Base-by-base conservation (phyloP, 2,888 invertebrate species). In the Tanypteryx hageni region DNA sequence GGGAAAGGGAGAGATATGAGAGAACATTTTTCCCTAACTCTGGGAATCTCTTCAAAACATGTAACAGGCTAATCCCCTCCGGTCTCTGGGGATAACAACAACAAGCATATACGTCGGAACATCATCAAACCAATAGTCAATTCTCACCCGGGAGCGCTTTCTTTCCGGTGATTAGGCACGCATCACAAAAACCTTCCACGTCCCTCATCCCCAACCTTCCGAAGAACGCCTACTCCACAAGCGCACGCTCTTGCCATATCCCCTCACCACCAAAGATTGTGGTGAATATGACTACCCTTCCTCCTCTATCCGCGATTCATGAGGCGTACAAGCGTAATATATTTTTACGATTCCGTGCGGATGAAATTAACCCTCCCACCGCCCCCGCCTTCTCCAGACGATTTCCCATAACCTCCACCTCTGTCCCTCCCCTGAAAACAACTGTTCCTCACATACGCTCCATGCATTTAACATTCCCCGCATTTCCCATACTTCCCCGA, bases 21-120 rank as follows among this genome's bases (percentile, higher is more conserved):
- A 68, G 68, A 68, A 68, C 68, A 68, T 68, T 68, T 27, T 59
- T 13, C 59, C 59, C 56, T n/a, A 14, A 44, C 86, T 61, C 44
- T 18, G 31, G 18, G 86, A 64, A 44, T 64, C 89, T 89, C 89
- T 56, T 68, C 68, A 68, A 89, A 89, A 89, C 89, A 89, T 89
- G 64, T 68, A 44, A 89, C 64, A 44, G n/a, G 44, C 61, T 59
- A 68, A 89, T 16, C 89, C 64, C 64, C 89, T 59, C 85, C 57
- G 59, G 85, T 84, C 57, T 58, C 58, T 44, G 18, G 9, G 89
- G 89, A 89, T 44, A 89, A 89, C 89, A 89, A 89, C 64, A 44
- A 64, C 31, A 44, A 64, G 64, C 89, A 64, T 13, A 44, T 56
- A 86, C 86, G 27, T 59, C 61, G 56, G 18, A 89, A 58, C 68